Percentiles rank a stretch among this genome's conserved stretches.
Evolutionary conservation across 2,888 invertebrate species (phyloP).

Genomic region (Steromphala cineraria): DNA sequence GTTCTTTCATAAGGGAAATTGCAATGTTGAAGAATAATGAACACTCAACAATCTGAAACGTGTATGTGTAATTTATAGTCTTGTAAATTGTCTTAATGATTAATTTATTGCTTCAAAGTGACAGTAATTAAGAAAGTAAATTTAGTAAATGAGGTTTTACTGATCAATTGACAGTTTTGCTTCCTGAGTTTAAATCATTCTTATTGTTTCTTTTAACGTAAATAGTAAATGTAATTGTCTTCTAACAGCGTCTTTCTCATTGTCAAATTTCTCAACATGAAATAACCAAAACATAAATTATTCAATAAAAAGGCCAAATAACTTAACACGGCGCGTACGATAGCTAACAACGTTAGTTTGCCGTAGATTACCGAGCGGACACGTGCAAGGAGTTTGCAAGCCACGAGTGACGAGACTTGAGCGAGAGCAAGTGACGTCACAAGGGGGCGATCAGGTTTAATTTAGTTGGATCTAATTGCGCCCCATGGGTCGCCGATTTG

Average conservation of each 20-base stretch:
- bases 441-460: conserved; percentile 20
- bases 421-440: conserved; percentile 3
- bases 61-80: too few species aligned
- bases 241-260: not conserved
- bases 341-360: conserved; percentile 1
- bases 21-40: too few species aligned
- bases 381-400: conserved; percentile 6
- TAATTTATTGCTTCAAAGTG: too few species aligned
- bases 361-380: not conserved
- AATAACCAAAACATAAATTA: conserved; percentile 7
- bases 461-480: conserved; percentile 25
- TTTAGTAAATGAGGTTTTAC: too few species aligned
- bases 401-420: not conserved
- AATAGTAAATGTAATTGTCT: too few species aligned
- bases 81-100: too few species aligned
- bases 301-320: conserved; percentile 11
- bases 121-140: too few species aligned
- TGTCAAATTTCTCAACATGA: not conserved
- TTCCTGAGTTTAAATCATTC: too few species aligned
- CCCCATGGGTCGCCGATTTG: not conserved
- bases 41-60: too few species aligned
- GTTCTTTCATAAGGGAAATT: too few species aligned
- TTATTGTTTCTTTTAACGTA: too few species aligned
- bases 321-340: not conserved
- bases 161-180: too few species aligned